phyloP scores from a whole-genome alignment of 2,113 vertebrate species.

The Anoplopoma fimbria region DNA sequence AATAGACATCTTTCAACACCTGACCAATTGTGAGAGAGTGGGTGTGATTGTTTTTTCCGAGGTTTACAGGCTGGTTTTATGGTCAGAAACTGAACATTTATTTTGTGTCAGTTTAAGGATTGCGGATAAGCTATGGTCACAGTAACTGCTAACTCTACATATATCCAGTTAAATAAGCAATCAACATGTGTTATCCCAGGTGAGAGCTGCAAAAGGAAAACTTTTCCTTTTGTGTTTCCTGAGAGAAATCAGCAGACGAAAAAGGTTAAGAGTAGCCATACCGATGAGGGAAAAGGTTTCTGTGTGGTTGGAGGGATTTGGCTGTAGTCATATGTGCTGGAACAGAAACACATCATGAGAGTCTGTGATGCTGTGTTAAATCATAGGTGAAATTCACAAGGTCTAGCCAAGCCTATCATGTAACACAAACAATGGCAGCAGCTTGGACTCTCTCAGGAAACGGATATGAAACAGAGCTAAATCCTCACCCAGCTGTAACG shows the following conservation, averaged over 20 bases:
- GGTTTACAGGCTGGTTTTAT: neutral
- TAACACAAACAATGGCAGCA: slow-evolving; percentile 49
- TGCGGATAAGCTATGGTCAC: neutral
- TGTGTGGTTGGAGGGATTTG: slow-evolving; percentile 18
- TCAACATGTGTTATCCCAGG: neutral
- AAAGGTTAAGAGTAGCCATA: neutral
- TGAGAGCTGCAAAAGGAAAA: neutral
- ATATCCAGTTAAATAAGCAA: neutral
- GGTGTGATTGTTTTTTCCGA: neutral
- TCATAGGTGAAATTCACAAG: slow-evolving; percentile 28
- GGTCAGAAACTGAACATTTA: neutral
- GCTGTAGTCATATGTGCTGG: slow-evolving; percentile 1
- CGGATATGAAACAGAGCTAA: slow-evolving; percentile 45
- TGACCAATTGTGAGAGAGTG: neutral
- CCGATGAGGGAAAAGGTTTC: neutral
- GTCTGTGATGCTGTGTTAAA: slow-evolving; percentile 36
- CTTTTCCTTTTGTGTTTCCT: neutral
- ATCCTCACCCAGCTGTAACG: slow-evolving; percentile 25
- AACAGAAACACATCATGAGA: slow-evolving; percentile 13
- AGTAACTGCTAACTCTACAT: neutral
- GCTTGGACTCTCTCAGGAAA: slow-evolving; percentile 18
- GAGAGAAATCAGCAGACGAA: neutral
- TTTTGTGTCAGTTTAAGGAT: neutral
- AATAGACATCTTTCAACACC: neutral
- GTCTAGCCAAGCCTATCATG: slow-evolving; percentile 7